phyloP scores from a whole-genome alignment of 2,113 vertebrate genomes.

The Muntiacus muntjak region DNA sequence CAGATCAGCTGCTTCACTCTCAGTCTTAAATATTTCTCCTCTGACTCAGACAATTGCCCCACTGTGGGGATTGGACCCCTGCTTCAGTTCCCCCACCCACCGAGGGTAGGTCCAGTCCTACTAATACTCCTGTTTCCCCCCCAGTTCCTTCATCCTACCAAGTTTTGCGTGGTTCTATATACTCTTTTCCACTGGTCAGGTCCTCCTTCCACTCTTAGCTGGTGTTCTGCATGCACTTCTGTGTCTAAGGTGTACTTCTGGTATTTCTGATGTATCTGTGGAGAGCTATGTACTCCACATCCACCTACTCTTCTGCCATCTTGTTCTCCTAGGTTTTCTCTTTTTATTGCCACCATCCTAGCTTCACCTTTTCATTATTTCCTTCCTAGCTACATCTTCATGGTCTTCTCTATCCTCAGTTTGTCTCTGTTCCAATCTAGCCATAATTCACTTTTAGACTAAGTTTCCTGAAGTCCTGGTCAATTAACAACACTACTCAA shows the following conservation, averaged over 20 bases:
- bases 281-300: neutral
- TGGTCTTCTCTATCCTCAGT: neutral
- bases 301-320: neutral
- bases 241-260: neutral
- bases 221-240: neutral
- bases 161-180: neutral
- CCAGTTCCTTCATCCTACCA: neutral
- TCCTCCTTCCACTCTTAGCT: neutral
- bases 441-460: neutral
- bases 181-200: neutral
- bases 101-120: neutral
- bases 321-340: neutral
- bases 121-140: neutral
- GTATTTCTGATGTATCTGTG: neutral
- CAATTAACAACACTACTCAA: neutral
- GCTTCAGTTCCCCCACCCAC: neutral
- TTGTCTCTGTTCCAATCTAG: neutral
- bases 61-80: neutral
- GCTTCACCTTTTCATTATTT: neutral
- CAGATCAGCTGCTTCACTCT: neutral
- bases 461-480: neutral
- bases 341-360: neutral
- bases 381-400: neutral
- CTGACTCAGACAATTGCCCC: neutral
- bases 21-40: neutral